phyloP scores from a whole-genome alignment of 2,797 vertebrate genomes.

The Pelodytes ibericus region DNA sequence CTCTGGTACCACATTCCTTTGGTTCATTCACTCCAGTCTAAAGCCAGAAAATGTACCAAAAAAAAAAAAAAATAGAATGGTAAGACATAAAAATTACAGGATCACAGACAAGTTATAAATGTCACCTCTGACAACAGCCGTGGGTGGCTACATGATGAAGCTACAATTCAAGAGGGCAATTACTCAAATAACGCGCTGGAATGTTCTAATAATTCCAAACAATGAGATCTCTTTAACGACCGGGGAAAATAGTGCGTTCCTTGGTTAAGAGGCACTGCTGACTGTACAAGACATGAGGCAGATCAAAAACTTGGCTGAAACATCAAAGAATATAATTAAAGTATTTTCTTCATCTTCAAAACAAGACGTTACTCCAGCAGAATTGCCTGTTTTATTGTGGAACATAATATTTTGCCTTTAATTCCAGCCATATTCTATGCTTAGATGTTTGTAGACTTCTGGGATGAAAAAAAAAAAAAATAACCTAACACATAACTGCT shows the following conservation, averaged over 20 bases:
- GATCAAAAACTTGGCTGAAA: constrained; percentile 31
- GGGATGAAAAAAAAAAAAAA: no score
- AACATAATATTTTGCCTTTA: constrained; percentile 4
- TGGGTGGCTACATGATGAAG: not conserved
- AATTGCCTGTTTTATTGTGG: not conserved
- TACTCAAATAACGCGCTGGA: not conserved
- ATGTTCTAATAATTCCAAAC: not conserved
- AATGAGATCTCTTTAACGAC: not conserved
- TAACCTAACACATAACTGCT: no score
- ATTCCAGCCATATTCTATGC: constrained; percentile 1
- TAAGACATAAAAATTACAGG: no score
- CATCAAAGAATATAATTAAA: constrained; percentile 49
- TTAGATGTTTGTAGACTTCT: no score
- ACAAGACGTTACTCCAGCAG: constrained; percentile 20
- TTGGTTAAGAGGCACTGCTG: constrained; percentile 16
- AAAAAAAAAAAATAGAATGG: no score
- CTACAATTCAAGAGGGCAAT: not conserved
- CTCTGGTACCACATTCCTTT: no score
- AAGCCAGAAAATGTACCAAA: no score
- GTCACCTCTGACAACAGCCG: not conserved
- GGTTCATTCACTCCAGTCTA: no score
- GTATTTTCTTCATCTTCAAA: constrained; percentile 29
- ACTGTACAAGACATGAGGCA: constrained; percentile 44
- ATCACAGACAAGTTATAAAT: not conserved
- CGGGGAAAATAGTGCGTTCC: not conserved